Percentiles rank a stretch among this genome's conserved stretches.
These are phyloP conservation scores for Stigmatopora argus DNA, from an alignment of 2,113 vertebrate species.

Conservation along the genomic window DNA sequence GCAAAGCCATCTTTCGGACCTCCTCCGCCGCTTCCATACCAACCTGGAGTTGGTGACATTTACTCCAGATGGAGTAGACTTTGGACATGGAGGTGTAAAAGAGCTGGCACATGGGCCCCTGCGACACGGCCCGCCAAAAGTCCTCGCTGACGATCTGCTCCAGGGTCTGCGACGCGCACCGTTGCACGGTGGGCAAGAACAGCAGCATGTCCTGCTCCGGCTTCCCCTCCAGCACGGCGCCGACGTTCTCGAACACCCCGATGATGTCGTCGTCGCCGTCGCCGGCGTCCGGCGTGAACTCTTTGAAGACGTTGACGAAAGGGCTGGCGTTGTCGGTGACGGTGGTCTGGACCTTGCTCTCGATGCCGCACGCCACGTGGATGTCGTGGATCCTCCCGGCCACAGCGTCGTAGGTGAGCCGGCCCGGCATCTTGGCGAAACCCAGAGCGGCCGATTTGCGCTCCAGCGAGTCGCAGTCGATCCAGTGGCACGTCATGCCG, in stretches of 20 bases:
- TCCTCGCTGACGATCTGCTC: constrained; percentile 64
- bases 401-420: constrained; percentile 54
- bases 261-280: constrained; percentile 55
- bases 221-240: constrained; percentile 53
- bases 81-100: constrained; percentile 63
- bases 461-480: constrained; percentile 51
- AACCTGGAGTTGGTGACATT: constrained; percentile 58
- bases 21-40: constrained; percentile 55
- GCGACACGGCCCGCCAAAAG: constrained; percentile 62
- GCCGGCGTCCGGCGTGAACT: constrained; percentile 47
- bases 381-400: constrained; percentile 61
- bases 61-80: constrained; percentile 60
- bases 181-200: constrained; percentile 61
- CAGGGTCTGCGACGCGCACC: constrained; percentile 63
- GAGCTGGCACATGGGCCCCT: constrained; percentile 60
- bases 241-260: constrained; percentile 58
- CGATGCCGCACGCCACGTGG: constrained; percentile 61
- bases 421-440: constrained; percentile 53
- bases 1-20: constrained; percentile 57
- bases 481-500: constrained; percentile 72
- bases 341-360: constrained; percentile 65
- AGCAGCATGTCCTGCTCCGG: constrained; percentile 62
- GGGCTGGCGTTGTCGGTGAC: constrained; percentile 67
- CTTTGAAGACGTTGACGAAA: constrained; percentile 61
- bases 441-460: constrained; percentile 63